Percentiles rank a stretch among this genome's conserved stretches.
Evolutionary conservation across 2,113 vertebrate species (phyloP).

Genomic region (Tautogolabrus adspersus): DNA sequence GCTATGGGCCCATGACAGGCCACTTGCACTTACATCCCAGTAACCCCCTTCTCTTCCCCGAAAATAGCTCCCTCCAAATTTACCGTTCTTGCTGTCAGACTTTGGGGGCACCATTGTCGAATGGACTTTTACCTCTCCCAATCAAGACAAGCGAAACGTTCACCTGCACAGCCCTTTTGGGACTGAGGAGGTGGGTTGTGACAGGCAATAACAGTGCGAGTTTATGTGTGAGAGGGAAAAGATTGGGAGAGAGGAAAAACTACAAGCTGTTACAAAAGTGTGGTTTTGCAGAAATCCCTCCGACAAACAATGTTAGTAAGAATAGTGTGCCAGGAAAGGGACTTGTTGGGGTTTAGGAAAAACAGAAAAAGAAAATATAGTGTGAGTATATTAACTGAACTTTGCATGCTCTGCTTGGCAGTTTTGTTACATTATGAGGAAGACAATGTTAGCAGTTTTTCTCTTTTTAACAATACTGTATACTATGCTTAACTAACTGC

Average conservation of each 20-base stretch:
- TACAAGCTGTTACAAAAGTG: not conserved
- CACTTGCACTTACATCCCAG: constrained; percentile 29
- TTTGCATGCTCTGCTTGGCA: not conserved
- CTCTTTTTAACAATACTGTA: not conserved
- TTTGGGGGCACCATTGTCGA: constrained; percentile 2
- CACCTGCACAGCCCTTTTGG: constrained; percentile 24
- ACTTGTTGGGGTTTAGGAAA: too few species aligned
- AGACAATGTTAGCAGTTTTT: not conserved
- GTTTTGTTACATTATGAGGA: too few species aligned
- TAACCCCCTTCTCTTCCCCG: constrained; percentile 15
- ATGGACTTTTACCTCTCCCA: constrained; percentile 29
- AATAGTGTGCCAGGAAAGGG: not conserved
- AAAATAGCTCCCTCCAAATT: constrained; percentile 61
- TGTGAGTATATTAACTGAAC: not conserved
- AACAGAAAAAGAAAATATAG: not conserved
- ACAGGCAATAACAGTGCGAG: constrained; percentile 26
- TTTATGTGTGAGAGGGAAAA: constrained; percentile 1
- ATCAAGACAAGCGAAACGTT: constrained; percentile 34
- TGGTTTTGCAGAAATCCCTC: constrained; percentile 1
- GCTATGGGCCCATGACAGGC: constrained; percentile 49
- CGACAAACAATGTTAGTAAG: not conserved
- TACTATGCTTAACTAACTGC: not conserved
- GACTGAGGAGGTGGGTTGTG: constrained; percentile 21
- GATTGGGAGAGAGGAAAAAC: not conserved
- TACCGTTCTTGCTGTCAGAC: constrained; percentile 34